A percentile compares a stretch with the other conserved stretches of the same genome.
These are phyloP conservation scores for Xiphorhynchus erythropygius DNA, from an alignment of 2,797 vertebrate species.

Conservation along the genomic window DNA sequence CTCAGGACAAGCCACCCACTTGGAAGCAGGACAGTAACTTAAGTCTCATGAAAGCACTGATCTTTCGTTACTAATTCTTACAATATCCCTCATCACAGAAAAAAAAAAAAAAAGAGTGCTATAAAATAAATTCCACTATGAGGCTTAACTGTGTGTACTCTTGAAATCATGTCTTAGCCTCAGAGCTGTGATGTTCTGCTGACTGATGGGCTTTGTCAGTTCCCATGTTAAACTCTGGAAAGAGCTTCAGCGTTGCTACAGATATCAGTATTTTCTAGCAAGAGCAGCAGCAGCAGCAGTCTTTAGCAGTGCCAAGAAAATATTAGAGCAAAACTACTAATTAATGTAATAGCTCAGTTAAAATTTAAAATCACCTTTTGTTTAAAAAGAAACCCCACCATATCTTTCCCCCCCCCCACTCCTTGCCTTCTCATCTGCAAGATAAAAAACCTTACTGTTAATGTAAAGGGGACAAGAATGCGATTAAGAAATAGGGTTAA, in stretches of 20 bases:
- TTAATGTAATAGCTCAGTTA: constrained; percentile 63
- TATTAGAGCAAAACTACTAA: constrained; percentile 63
- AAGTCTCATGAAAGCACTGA: not conserved
- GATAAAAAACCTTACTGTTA: constrained; percentile 40
- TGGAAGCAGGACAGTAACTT: not conserved
- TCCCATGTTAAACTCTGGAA: constrained; percentile 44
- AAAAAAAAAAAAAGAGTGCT: not conserved
- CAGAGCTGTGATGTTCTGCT: constrained; percentile 29
- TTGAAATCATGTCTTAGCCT: constrained; percentile 47
- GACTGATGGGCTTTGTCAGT: constrained; percentile 64
- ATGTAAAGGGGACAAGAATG: constrained; percentile 40
- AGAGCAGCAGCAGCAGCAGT: constrained; percentile 36
- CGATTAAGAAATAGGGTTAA: constrained; percentile 72
- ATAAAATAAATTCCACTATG: constrained; percentile 13
- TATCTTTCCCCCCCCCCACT: not conserved
- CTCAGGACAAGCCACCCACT: not conserved
- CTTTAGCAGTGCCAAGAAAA: constrained; percentile 41
- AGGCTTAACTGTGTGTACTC: not conserved
- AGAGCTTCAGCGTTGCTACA: constrained; percentile 21
- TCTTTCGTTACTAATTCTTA: not conserved
- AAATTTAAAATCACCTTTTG: constrained; percentile 64
- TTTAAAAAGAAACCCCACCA: constrained; percentile 16
- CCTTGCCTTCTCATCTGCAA: constrained; percentile 36
- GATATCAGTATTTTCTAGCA: constrained; percentile 57
- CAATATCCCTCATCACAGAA: not conserved